Evolutionary conservation across 1,140 invertebrate species (phyloP), one percentile per base, ranked within the genome.

Genomic region (Euwallacea fornicatus): DNA sequence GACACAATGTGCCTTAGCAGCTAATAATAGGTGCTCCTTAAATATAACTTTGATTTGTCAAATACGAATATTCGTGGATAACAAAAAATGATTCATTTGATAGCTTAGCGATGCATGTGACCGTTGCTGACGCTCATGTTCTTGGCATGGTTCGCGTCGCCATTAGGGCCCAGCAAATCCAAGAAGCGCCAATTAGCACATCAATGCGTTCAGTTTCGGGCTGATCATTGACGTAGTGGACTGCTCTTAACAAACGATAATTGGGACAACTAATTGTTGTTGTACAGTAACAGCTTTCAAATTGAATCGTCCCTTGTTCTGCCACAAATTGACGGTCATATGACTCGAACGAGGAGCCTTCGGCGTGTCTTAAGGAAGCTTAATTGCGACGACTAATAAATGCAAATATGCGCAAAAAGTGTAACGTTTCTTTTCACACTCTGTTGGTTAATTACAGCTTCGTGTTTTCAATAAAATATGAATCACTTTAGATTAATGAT

Each of bases 191-290:
- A 33, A 33, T 33, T 33, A 33, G 21, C 21, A 33, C 21, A 33
- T 33, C 21, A 33, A 33, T 33, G 4, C 21, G 21, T 33, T 33
- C 21, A 33, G 21, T 4, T 33, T 4, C 21, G 21, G 21, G 21
- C 21, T 33, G 21, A 33, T 33, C 21, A 33, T 33, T 33, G 21
- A 33, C 21, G 21, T 4, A 33, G 21, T 33, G 21, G 21, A 1
- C 21, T 4, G 21, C 21, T 33, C 21, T 33, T 33, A 50, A 50
- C 13, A 10, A 50, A 50, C 46, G 46, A 50, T 50, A 50, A 50
- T 50, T 50, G 46, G 46, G 46, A 50, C 2, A 50, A 50, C 46
- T 50, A 50, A 50, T 50, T 11, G 13, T 50, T 50, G 46, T 50
- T 50, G 9, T 50, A 4, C 4, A 33, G 21, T 4, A 10, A 13